Evolutionary conservation across 2,888 invertebrate genomes (phyloP).

Genomic region (Himalopsyche kuldschensis): DNA sequence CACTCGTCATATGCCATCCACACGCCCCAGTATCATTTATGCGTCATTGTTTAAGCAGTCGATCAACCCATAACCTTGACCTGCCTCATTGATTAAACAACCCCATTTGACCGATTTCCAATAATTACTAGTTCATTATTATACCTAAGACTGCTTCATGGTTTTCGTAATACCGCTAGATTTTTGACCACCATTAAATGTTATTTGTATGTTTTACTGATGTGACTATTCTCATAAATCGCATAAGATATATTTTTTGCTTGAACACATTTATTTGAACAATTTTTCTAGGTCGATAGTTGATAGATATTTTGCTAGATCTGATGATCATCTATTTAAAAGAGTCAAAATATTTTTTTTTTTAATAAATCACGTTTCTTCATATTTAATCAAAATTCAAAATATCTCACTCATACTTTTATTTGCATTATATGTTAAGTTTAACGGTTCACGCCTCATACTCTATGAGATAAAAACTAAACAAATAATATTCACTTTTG

Average conservation of each 20-base stretch:
- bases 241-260: neutral
- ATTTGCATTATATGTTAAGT: too few relatives aligned
- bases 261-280: neutral
- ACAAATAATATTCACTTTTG: too few relatives aligned
- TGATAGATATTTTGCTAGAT: neutral
- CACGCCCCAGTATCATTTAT: neutral
- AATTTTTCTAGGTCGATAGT: neutral
- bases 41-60: neutral
- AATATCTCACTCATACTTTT: too few relatives aligned
- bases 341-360: neutral
- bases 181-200: neutral
- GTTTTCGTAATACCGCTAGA: slow-evolving; percentile 4
- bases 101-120: neutral
- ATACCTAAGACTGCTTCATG: neutral
- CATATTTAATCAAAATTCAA: too few relatives aligned
- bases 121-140: neutral
- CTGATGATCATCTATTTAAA: neutral
- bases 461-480: too few relatives aligned
- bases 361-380: neutral
- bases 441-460: too few relatives aligned
- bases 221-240: neutral
- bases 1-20: slow-evolving; percentile 12
- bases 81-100: neutral
- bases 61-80: neutral
- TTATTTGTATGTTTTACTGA: neutral